A percentile compares a stretch with the other conserved stretches of the same genome.
Conservation (phyloP, 2,797 vertebrate genomes). For the Sebastes hubbsi region DNA sequence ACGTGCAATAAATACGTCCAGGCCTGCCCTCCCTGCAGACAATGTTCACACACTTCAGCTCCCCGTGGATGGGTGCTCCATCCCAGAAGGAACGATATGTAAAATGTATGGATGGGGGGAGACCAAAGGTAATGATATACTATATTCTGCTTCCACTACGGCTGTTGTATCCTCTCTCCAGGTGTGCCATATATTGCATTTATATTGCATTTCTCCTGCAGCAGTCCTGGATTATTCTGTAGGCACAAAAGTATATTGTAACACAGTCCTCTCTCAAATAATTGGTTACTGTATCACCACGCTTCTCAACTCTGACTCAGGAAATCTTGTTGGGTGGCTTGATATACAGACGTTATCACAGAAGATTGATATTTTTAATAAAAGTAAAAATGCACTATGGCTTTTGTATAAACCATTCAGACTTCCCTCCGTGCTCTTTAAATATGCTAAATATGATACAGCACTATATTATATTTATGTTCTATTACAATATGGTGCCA, state of each 20-base stretch:
- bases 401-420: not conserved
- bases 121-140: constrained; percentile 90
- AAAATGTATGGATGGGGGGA: constrained; percentile 98
- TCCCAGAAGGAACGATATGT: constrained; percentile 91
- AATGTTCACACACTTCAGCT: constrained; percentile 91
- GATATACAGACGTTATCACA: not conserved
- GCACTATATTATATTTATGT: not conserved
- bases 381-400: not conserved
- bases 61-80: constrained; percentile 92
- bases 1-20: constrained; percentile 63
- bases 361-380: constrained; percentile 19
- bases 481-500: not conserved
- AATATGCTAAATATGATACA: not conserved
- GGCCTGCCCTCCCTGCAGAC: constrained; percentile 88
- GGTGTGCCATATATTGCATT: constrained; percentile 9
- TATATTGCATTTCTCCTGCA: constrained; percentile 14
- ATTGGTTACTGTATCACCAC: not conserved
- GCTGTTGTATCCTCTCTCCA: not conserved
- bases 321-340: not conserved
- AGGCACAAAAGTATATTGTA: not conserved
- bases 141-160: not conserved
- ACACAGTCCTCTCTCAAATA: not conserved
- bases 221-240: not conserved
- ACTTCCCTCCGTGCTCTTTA: not conserved
- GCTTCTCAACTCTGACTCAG: not conserved